These are phyloP conservation scores for Equus przewalskii DNA, from an alignment of 2,113 vertebrate species.

Conservation along the genomic window DNA sequence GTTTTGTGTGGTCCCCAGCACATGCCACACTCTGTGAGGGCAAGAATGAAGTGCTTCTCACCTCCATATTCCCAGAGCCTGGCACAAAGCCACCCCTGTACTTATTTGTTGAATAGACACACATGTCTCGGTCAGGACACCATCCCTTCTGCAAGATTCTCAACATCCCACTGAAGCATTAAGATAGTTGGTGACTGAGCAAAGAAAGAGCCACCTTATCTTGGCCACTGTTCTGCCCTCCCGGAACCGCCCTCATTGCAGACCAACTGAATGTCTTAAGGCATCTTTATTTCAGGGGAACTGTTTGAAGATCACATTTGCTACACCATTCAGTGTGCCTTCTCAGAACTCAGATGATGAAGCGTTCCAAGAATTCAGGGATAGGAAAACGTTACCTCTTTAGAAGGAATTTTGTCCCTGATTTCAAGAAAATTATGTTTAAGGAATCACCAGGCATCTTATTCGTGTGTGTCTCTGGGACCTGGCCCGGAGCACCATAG, in stretches of 20 bases:
- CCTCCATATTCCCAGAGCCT: background rate
- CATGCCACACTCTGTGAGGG: background rate
- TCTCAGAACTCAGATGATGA: background rate
- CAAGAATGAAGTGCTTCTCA: background rate
- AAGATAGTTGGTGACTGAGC: background rate
- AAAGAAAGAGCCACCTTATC: background rate
- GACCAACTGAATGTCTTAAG: too few species aligned
- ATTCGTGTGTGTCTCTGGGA: background rate
- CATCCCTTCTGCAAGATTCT: background rate
- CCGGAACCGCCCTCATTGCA: fast-evolving
- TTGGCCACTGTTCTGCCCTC: background rate
- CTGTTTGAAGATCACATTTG: background rate
- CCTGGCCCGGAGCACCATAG: background rate
- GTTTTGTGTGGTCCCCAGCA: background rate
- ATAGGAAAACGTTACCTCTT: background rate
- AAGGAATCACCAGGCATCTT: background rate
- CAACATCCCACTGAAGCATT: background rate
- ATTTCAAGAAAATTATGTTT: background rate
- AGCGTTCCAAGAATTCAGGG: background rate
- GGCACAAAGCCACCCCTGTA: background rate
- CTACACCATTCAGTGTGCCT: too few species aligned
- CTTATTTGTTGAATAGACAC: background rate
- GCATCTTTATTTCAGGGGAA: background rate
- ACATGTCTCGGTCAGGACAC: background rate
- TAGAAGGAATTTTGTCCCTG: background rate